Evolutionary conservation across 2,888 invertebrate genomes (phyloP).

Genomic region (Bellardia bayeri): DNA sequence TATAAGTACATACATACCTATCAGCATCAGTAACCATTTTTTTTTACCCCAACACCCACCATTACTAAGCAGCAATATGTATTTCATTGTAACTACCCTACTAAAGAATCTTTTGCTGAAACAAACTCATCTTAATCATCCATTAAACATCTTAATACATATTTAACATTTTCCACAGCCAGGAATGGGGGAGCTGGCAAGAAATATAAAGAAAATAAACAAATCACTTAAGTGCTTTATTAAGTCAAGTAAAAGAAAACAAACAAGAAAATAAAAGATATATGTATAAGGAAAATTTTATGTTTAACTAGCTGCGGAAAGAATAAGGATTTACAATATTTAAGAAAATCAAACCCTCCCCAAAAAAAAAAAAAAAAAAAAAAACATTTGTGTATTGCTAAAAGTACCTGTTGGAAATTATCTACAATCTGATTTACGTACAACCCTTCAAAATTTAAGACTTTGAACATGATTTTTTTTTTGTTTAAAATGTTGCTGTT

Average conservation of each 20-base stretch:
- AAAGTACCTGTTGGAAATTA: slow-evolving; percentile 58
- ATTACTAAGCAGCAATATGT: not conserved
- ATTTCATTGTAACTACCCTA: slow-evolving; percentile 6
- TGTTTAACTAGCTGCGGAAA: not conserved
- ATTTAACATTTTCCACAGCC: slow-evolving; percentile 54
- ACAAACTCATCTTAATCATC: slow-evolving; percentile 69
- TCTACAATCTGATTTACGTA: slow-evolving; percentile 1
- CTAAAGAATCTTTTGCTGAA: slow-evolving; percentile 5
- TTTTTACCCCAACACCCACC: not conserved
- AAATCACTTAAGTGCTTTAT: slow-evolving; percentile 76
- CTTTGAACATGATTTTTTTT: slow-evolving; percentile 9
- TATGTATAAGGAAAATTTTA: not conserved
- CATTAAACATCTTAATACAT: slow-evolving; percentile 73
- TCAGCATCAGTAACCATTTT: slow-evolving; percentile 16
- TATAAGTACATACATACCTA: not conserved
- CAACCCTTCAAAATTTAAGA: slow-evolving; percentile 38
- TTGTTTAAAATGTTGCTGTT: slow-evolving; percentile 71
- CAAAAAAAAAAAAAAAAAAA: not conserved
- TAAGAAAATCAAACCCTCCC: slow-evolving; percentile 48
- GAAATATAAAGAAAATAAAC: slow-evolving; percentile 47
- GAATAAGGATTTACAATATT: slow-evolving; percentile 12
- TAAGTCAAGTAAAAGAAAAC: slow-evolving; percentile 67
- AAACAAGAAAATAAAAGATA: slow-evolving; percentile 9
- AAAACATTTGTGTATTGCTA: slow-evolving; percentile 1
- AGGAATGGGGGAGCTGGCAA: not conserved